Evolutionary conservation across 2,888 invertebrate genomes (phyloP).

Genomic region (Hemistola chrysoprasaria): DNA sequence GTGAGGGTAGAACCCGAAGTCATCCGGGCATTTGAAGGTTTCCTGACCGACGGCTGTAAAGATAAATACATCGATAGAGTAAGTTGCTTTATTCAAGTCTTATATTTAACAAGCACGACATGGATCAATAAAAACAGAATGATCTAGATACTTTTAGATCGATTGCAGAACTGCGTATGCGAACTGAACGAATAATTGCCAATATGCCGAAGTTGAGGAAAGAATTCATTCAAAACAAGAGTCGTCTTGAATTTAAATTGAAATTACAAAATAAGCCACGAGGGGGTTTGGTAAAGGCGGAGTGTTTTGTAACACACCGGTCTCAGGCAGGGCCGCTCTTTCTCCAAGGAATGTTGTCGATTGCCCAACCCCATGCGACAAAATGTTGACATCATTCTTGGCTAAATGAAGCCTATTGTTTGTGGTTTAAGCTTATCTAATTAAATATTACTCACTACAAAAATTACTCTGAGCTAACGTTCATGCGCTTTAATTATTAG

Average conservation of each 20-base stretch:
- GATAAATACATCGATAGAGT: slow-evolving; percentile 27
- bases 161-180: slow-evolving; percentile 11
- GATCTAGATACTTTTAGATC: slow-evolving; percentile 12
- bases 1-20: slow-evolving; percentile 97
- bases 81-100: not conserved
- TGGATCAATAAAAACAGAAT: slow-evolving; percentile 20
- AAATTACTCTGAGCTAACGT: slow-evolving; percentile 23
- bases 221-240: slow-evolving; percentile 46
- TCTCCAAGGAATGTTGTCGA: slow-evolving; percentile 62
- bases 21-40: slow-evolving; percentile 95
- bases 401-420: slow-evolving; percentile 37
- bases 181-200: slow-evolving; percentile 37
- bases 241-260: slow-evolving; percentile 66
- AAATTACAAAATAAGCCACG: slow-evolving; percentile 61
- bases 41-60: slow-evolving; percentile 88
- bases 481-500: slow-evolving; percentile 19
- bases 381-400: slow-evolving; percentile 30
- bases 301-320: slow-evolving; percentile 57
- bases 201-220: slow-evolving; percentile 50
- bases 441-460: slow-evolving; percentile 36
- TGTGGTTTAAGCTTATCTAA: slow-evolving; percentile 19
- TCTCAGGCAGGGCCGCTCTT: slow-evolving; percentile 64
- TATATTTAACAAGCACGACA: slow-evolving; percentile 12
- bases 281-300: slow-evolving; percentile 57
- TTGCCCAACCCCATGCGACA: slow-evolving; percentile 33